Conservation (phyloP, 1,140 invertebrate genomes). For the Pogonus chalceus region DNA sequence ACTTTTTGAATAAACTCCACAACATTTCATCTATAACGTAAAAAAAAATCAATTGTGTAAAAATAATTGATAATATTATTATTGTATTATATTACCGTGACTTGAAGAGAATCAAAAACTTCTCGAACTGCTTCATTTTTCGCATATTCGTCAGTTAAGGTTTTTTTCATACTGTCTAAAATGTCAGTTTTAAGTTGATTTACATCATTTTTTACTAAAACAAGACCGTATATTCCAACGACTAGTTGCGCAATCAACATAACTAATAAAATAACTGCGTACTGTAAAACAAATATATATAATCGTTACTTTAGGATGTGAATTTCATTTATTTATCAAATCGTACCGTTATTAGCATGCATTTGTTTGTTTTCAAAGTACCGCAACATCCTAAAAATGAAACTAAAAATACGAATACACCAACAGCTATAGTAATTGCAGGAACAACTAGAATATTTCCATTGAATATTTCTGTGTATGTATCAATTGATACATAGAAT, state of each 20-base stretch:
- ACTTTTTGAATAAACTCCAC: too few relatives aligned
- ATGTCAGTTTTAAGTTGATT: not conserved
- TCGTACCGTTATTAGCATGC: conserved; percentile 69
- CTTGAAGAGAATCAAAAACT: not conserved
- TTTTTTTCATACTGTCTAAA: not conserved
- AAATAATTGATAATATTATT: too few relatives aligned
- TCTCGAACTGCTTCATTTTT: not conserved
- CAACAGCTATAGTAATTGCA: conserved; percentile 64
- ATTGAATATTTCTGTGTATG: not conserved
- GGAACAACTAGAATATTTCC: conserved; percentile 35
- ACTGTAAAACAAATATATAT: not conserved
- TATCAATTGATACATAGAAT: not conserved
- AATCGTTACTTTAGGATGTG: not conserved
- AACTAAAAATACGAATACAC: conserved; percentile 62
- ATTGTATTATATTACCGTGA: too few relatives aligned
- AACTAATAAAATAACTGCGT: not conserved
- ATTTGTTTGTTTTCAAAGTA: conserved; percentile 67
- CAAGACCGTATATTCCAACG: not conserved
- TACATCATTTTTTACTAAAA: not conserved
- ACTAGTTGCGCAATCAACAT: not conserved
- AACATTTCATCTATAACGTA: too few relatives aligned
- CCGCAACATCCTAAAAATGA: conserved; percentile 79
- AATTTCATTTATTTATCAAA: not conserved
- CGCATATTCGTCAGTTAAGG: not conserved
- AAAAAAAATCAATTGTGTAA: too few relatives aligned